Evolutionary conservation across 2,888 invertebrate genomes (phyloP), one percentile per base, ranked within the genome.

Genomic region (Drosophila mercatorum): DNA sequence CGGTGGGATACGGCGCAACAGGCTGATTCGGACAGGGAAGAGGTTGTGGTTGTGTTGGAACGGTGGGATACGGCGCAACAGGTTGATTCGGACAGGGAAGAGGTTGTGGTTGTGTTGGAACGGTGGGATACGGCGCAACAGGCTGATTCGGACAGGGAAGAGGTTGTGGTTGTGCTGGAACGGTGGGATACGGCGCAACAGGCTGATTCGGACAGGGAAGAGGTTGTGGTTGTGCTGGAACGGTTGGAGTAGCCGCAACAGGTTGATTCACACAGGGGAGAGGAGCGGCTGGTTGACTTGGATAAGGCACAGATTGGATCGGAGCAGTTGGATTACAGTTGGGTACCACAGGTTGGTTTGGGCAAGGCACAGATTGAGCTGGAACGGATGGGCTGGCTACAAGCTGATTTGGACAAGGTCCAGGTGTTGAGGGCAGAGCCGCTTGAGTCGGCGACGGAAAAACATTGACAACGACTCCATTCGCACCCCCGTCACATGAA

Each of bases 191-290:
- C 0, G 70, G 49, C 17, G 60, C 28, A 0, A 46, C 31, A 0
- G 67, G 22, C 34, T 44, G 66, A 17, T 46, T 68, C 0, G 61
- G 75, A 10, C 55, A 66, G 3, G 72, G 70, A 0, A 6, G 1
- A 0, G 67, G 59, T 1, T 49, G 59, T 0, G 67, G 59, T 1
- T 49, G 59, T 0, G 8, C 14, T 7, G 57, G 55, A 22, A 43
- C 31, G 7, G 36, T 22, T 12, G 55, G 65, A 47, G 17, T 63
- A 4, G 8, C 7, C 14, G 7, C 28, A 47, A 6, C 22, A 44
- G 22, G 12, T 2, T 1, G 10, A 46, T 5, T 26, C 31, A 28
- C 14, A 47, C 47, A 11, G 67, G 28, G 12, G 4, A 14, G 47
- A 14, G 26, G 14, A 47, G 14, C 28, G 31, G 22, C 2, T 1